These are phyloP conservation scores for Mycteria americana DNA, from an alignment of 2,797 vertebrate species.

Conservation along the genomic window DNA sequence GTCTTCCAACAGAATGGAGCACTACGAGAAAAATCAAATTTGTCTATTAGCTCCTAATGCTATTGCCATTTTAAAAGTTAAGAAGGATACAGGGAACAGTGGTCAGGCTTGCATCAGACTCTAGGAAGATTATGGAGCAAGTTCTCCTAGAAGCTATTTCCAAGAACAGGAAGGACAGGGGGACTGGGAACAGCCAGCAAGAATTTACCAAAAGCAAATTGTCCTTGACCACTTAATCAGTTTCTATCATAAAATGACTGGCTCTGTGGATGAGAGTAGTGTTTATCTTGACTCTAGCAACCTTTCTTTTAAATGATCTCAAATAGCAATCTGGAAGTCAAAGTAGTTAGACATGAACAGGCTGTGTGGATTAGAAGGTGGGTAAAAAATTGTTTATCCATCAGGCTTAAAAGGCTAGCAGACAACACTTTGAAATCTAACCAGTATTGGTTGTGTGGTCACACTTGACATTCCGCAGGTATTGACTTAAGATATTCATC, in stretches of 20 bases:
- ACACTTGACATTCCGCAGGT: neutral
- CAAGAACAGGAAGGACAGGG: neutral
- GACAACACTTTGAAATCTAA: neutral
- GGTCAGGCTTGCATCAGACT: neutral
- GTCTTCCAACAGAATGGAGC: neutral
- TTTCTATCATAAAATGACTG: neutral
- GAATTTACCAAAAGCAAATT: neutral
- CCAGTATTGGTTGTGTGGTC: neutral
- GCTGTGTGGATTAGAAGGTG: neutral
- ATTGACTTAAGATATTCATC: neutral
- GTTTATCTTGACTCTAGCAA: neutral
- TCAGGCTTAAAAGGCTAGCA: neutral
- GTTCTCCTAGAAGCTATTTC: neutral
- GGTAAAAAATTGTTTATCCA: neutral
- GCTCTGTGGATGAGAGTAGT: neutral
- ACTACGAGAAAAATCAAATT: neutral
- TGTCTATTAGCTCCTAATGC: neutral
- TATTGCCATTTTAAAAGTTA: neutral
- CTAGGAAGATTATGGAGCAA: neutral
- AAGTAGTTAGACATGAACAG: neutral
- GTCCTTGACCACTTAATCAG: neutral
- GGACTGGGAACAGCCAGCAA: neutral
- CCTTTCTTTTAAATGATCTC: neutral
- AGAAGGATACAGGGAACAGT: neutral
- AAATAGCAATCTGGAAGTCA: neutral